Percentiles rank a stretch among this genome's conserved stretches.
phyloP scores from a whole-genome alignment of 2,797 vertebrate genomes.

The Galaxias olidus region DNA sequence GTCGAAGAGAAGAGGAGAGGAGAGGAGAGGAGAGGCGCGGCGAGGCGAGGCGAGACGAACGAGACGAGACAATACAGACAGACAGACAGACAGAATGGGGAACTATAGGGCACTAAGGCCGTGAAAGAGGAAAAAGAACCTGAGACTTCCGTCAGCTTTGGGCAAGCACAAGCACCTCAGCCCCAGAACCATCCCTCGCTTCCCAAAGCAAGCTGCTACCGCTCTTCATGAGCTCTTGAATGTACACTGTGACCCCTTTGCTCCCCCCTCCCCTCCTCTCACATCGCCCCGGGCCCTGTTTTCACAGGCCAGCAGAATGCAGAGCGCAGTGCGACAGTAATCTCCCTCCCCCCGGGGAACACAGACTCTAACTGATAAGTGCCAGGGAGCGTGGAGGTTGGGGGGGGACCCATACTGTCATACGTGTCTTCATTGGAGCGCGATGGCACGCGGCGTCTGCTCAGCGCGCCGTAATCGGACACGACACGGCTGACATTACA shows the following conservation, averaged over 20 bases:
- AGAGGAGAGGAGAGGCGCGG: slow-evolving; percentile 1
- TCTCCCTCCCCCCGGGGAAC: slow-evolving; percentile 74
- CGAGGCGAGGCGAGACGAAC: not conserved
- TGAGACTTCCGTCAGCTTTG: not conserved
- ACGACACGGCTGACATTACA: slow-evolving; percentile 90
- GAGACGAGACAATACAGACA: slow-evolving; percentile 10
- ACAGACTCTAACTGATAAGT: slow-evolving; percentile 85
- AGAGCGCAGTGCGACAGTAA: slow-evolving; percentile 71
- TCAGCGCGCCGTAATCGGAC: slow-evolving; percentile 81
- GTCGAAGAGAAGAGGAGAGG: slow-evolving; percentile 1
- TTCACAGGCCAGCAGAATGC: slow-evolving; percentile 81
- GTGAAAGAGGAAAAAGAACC: not conserved
- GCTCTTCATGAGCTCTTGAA: slow-evolving; percentile 18
- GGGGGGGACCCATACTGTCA: slow-evolving; percentile 79
- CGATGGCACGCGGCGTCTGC: slow-evolving; percentile 72
- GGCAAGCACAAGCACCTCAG: not conserved
- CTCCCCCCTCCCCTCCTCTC: not conserved
- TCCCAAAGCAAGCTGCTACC: slow-evolving; percentile 22
- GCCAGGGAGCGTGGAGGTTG: slow-evolving; percentile 70
- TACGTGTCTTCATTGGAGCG: slow-evolving; percentile 80
- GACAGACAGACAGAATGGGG: slow-evolving; percentile 10
- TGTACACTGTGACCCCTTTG: slow-evolving; percentile 5
- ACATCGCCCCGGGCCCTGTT: slow-evolving; percentile 69
- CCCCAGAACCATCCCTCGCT: not conserved
- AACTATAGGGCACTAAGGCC: not conserved